phyloP scores from a whole-genome alignment of 1,140 invertebrate genomes.

The Neodiprion fabricii region DNA sequence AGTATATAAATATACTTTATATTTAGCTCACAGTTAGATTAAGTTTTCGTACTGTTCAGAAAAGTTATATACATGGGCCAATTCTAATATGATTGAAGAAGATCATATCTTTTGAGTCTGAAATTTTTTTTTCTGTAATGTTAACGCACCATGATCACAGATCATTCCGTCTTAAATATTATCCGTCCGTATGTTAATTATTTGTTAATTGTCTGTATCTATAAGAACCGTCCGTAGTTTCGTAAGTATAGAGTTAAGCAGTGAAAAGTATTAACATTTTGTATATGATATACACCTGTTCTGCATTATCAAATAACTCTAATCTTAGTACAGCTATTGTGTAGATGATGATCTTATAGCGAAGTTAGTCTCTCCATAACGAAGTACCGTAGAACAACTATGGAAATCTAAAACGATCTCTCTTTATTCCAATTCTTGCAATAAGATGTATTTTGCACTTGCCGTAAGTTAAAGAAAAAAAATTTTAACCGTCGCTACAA shows the following conservation, averaged over 20 bases:
- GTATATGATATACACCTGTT: neutral
- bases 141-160: neutral
- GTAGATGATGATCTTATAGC: neutral
- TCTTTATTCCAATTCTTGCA: too few species aligned
- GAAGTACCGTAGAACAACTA: too few species aligned
- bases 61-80: too few species aligned
- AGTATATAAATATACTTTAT: too few species aligned
- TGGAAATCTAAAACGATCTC: too few species aligned
- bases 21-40: too few species aligned
- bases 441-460: too few species aligned
- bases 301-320: neutral
- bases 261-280: neutral
- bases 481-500: too few species aligned
- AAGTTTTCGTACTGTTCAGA: too few species aligned
- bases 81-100: neutral
- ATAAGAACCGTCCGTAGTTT: conserved; percentile 27
- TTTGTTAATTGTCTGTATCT: conserved; percentile 16
- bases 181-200: conserved; percentile 10
- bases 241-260: conserved; percentile 37
- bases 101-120: neutral
- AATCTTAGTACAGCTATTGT: neutral
- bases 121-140: neutral
- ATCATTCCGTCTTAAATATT: conserved; percentile 7
- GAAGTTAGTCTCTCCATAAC: too few species aligned
- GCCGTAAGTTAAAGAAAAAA: too few species aligned